Evolutionary conservation across 2,113 vertebrate genomes (phyloP).

Genomic region (Agapornis roseicollis): DNA sequence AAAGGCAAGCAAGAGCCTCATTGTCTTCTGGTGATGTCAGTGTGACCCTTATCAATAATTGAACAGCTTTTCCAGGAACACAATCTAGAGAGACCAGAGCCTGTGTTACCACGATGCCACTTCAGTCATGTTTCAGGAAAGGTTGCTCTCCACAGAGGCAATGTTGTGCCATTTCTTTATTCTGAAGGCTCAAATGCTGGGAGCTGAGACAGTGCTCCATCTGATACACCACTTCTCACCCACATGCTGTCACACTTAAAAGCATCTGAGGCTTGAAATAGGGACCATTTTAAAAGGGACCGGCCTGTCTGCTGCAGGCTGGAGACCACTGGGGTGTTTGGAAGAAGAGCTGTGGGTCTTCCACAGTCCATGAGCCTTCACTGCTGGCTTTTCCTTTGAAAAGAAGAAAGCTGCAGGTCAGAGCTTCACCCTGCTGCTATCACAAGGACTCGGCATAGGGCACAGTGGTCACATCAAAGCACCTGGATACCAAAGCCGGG

Average conservation of each 20-base stretch:
- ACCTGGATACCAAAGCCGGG: not conserved
- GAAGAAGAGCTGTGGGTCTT: not conserved
- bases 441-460: not conserved
- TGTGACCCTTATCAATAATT: constrained; percentile 68
- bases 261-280: not conserved
- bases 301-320: not conserved
- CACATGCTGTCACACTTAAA: not conserved
- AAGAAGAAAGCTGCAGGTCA: not conserved
- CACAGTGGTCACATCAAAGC: not conserved
- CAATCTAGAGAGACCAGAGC: constrained; percentile 44
- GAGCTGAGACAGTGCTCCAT: not conserved
- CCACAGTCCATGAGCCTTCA: not conserved
- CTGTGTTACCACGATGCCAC: not conserved
- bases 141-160: constrained; percentile 4
- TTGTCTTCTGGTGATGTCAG: constrained; percentile 49
- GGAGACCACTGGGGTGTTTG: not conserved
- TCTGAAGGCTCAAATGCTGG: not conserved
- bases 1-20: constrained; percentile 36
- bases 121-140: constrained; percentile 49
- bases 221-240: not conserved
- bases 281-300: not conserved
- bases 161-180: not conserved
- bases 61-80: constrained; percentile 76
- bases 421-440: not conserved
- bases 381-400: not conserved